Conservation (phyloP, 1,140 invertebrate species). For the Dermatophagoides farinae region DNA sequence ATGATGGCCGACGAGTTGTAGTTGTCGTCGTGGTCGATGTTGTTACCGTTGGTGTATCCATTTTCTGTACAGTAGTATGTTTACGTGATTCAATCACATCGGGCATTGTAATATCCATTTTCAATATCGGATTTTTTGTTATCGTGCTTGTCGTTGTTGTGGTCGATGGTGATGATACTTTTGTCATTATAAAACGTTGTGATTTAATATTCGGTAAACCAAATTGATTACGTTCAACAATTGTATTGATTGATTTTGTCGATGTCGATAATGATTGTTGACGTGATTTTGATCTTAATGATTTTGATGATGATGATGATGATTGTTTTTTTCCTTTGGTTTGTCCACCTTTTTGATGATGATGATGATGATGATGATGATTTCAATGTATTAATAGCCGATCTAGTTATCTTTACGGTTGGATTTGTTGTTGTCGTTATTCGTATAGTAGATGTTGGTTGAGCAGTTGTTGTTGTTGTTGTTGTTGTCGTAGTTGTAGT, state of each 20-base stretch:
- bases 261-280: no score
- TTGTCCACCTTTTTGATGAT: background rate
- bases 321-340: background rate
- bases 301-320: background rate
- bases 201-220: no score
- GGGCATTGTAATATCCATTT: no score
- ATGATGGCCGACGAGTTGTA: no score
- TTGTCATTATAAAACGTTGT: background rate
- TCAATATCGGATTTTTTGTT: background rate
- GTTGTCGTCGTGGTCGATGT: no score
- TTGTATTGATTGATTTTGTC: background rate
- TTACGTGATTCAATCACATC: no score
- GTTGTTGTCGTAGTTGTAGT: background rate
- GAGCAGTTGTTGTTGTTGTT: background rate
- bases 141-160: background rate
- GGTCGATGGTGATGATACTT: background rate
- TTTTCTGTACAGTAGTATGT: no score
- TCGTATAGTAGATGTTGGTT: background rate
- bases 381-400: background rate
- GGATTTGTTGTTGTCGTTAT: background rate
- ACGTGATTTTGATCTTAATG: background rate
- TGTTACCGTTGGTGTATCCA: background rate
- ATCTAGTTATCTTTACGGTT: background rate
- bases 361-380: background rate
- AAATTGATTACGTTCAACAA: no score